Conservation (phyloP, 2,888 invertebrate genomes). For the Noctuana brunneofusca region DNA sequence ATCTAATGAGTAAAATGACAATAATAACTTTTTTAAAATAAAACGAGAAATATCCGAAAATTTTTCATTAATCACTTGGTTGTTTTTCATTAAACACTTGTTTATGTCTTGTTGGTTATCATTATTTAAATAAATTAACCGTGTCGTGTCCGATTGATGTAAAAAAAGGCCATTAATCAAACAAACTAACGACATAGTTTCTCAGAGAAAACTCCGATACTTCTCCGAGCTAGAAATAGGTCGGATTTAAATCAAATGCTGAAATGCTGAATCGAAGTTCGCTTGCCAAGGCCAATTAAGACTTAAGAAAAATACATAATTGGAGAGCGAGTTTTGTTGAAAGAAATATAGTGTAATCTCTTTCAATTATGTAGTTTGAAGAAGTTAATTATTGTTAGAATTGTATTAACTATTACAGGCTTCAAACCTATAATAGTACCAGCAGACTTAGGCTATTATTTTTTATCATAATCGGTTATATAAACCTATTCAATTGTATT, state of each 20-base stretch:
- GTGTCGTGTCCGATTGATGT: no score
- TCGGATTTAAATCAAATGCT: background rate
- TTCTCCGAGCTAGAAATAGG: background rate
- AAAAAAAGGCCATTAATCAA: background rate
- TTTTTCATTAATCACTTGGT: no score
- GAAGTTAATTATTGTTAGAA: background rate
- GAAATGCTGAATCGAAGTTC: background rate
- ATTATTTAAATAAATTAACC: no score
- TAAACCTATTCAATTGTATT: no score
- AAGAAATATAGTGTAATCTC: background rate
- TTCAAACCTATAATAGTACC: background rate
- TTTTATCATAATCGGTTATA: no score
- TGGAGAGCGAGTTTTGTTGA: background rate
- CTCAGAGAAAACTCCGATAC: background rate
- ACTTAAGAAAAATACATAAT: background rate
- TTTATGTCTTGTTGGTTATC: no score
- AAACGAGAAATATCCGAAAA: no score
- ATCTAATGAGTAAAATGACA: no score
- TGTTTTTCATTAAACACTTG: no score
- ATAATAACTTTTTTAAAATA: no score
- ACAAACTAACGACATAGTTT: background rate
- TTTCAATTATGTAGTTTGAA: conserved; percentile 1
- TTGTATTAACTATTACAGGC: no score
- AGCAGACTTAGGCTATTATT: no score
- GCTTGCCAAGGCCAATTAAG: background rate